Evolutionary conservation across 2,888 invertebrate genomes (phyloP).

Genomic region (Diaphora mendica): DNA sequence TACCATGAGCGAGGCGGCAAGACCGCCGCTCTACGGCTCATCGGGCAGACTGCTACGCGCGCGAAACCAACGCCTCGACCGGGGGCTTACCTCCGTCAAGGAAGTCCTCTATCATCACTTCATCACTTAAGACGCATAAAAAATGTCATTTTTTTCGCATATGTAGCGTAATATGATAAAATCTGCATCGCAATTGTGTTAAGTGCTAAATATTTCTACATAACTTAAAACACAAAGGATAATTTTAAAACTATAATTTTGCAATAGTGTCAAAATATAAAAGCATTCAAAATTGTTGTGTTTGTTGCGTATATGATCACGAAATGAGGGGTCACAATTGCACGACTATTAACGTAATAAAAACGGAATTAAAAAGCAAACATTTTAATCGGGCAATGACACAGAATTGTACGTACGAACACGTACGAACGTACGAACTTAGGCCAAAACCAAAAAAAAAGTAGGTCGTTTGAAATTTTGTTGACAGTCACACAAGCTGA

Average conservation of each 20-base stretch:
- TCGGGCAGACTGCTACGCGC: conserved; percentile 79
- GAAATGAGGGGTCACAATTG: conserved; percentile 2
- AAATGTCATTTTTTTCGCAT: conserved; percentile 19
- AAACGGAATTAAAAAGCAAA: conserved; percentile 6
- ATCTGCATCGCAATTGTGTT: conserved; percentile 7
- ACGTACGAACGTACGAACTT: not conserved
- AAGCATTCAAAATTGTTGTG: not conserved
- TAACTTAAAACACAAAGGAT: conserved; percentile 10
- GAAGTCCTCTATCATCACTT: conserved; percentile 71
- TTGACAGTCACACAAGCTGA: conserved; percentile 3
- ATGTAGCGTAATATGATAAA: conserved; percentile 7
- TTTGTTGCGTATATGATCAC: not conserved
- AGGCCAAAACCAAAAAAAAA: not conserved
- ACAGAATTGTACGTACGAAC: conserved; percentile 21
- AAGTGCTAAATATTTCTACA: conserved; percentile 6
- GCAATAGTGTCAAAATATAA: conserved; percentile 9
- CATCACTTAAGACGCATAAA: conserved; percentile 50
- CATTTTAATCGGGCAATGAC: conserved; percentile 14
- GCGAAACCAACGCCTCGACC: conserved; percentile 56
- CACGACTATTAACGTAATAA: conserved; percentile 3
- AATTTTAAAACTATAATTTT: not conserved
- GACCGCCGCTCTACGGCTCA: conserved; percentile 85
- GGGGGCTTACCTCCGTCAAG: conserved; percentile 70
- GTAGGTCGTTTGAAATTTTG: not conserved
- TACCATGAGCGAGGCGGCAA: conserved; percentile 75